These are phyloP conservation scores for Heterodera carotae DNA, from an alignment of 1,140 invertebrate genomes.

Conservation along the genomic window DNA sequence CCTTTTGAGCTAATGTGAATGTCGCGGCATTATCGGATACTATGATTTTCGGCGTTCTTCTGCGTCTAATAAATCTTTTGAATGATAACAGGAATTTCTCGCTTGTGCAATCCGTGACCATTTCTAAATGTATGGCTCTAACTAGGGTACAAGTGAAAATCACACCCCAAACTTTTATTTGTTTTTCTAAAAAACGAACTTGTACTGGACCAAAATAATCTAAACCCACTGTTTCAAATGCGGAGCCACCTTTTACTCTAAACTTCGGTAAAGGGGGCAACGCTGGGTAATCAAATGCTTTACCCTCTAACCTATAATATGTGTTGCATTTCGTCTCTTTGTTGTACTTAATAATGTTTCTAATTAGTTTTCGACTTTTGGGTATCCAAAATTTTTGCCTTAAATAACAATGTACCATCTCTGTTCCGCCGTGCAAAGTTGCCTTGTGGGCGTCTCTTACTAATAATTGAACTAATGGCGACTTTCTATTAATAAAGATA, in stretches of 20 bases:
- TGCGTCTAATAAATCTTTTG: too few species aligned
- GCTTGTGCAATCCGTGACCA: background rate
- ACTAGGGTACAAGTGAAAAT: background rate
- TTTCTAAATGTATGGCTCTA: background rate
- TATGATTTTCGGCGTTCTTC: too few species aligned
- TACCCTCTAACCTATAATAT: background rate
- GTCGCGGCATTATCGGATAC: too few species aligned
- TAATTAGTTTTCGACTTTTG: background rate
- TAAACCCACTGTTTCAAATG: background rate
- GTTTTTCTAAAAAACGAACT: background rate
- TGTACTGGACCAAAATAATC: slow-evolving; percentile 4
- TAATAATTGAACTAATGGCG: too few species aligned
- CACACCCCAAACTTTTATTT: slow-evolving; percentile 13
- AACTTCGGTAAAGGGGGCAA: background rate
- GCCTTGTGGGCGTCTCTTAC: too few species aligned
- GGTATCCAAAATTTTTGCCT: slow-evolving; percentile 12
- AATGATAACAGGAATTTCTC: too few species aligned
- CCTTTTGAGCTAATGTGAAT: too few species aligned
- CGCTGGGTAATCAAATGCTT: background rate
- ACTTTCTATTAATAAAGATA: too few species aligned
- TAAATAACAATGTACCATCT: too few species aligned
- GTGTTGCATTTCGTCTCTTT: background rate
- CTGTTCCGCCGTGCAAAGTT: too few species aligned
- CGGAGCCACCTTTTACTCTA: background rate
- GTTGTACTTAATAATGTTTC: background rate